Conservation (phyloP, 1,140 invertebrate genomes). For the Drosophila dunni region DNA sequence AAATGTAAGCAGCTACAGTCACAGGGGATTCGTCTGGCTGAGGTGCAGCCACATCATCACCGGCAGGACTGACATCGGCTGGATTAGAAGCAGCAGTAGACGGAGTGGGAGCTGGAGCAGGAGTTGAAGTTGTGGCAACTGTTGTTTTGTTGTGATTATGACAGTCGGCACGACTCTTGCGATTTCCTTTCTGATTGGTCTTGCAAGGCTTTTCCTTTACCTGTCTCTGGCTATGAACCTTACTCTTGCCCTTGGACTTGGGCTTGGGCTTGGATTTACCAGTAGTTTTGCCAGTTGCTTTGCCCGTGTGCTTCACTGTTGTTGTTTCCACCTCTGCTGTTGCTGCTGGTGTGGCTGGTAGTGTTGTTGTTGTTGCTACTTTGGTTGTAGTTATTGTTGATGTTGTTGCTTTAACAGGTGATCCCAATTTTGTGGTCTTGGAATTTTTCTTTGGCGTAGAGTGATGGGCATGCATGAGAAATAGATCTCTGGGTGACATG, state of each 20-base stretch:
- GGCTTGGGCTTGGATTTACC: constrained; percentile 2
- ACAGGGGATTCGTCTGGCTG: too few relatives aligned
- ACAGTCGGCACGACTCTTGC: constrained; percentile 5
- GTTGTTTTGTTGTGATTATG: background rate
- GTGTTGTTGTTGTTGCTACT: background rate
- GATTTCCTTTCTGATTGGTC: background rate
- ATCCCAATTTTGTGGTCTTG: background rate
- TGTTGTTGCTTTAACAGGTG: background rate
- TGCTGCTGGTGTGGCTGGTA: background rate
- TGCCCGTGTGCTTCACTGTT: background rate
- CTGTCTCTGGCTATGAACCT: background rate
- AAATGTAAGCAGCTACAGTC: background rate
- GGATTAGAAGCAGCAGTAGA: background rate
- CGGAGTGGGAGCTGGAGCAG: background rate
- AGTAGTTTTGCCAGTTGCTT: background rate
- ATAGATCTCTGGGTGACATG: constrained; percentile 33
- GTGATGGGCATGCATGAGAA: constrained; percentile 23
- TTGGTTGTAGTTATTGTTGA: background rate
- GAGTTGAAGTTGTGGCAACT: background rate
- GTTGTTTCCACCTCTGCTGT: background rate
- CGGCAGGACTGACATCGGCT: background rate
- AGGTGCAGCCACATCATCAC: too few relatives aligned
- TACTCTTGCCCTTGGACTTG: background rate
- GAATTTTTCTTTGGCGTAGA: background rate
- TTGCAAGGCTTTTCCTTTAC: constrained; percentile 2